Evolutionary conservation across 2,888 invertebrate species (phyloP), one percentile per base, ranked within the genome.

Genomic region (Coenonympha arcania): DNA sequence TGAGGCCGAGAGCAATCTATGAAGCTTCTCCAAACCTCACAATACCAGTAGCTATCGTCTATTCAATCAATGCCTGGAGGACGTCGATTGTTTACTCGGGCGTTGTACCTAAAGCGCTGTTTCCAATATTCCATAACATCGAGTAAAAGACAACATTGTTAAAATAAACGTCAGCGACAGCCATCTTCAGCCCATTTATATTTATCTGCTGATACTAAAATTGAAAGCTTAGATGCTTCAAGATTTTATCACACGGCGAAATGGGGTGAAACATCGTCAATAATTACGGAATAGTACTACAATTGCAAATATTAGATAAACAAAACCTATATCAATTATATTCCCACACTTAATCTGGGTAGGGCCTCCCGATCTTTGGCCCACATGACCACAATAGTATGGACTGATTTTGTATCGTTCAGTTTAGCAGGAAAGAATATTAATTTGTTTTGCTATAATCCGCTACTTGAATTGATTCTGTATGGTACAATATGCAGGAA

Each of bases 1-100:
- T 39, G 57, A 52, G 60, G 67, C 60, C 51, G 58, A 61, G 60
- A 66, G 64, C 69, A 70, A 73, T 74, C 68, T 71, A 68, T 65
- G 59, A 28, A 19, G 16, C 41, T 60, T 55, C 56, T 44, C 45
- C 55, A 55, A 16, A 26, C 28, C 41, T 56, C 24, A 39, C 39
- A 61, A 58, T 52, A 50, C 48, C 52, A 54, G 36, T 39, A 52
- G 52, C 52, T 44, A 34, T 54, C 45, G 46, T 50, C 55, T 49
- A 44, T 55, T 55, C 55, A 54, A 59, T 56, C 57, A 52, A 43
- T 54, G 48, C 39, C 47, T 54, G 41, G 37, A 47, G 48, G 43
- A 49, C 22, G 28, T 30, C 30, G 24, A 47, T 20, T 31, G 31
- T 44, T 50, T 44, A 30, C 26, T 18, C 8, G 26, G 18, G 18